Evolutionary conservation across 2,888 invertebrate genomes (phyloP), one percentile per base, ranked within the genome.

Genomic region (Blera fallax): DNA sequence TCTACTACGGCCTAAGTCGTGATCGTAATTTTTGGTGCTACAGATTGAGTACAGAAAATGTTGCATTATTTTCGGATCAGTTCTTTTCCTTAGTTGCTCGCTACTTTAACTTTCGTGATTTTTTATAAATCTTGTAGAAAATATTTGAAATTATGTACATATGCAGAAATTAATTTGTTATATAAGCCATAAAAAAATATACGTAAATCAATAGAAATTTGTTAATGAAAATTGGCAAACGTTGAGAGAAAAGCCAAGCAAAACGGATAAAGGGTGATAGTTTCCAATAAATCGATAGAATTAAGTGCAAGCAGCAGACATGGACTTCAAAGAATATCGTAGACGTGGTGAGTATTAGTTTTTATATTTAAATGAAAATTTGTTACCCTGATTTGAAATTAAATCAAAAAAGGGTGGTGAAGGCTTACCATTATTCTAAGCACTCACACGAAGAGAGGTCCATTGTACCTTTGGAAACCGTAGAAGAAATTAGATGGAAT

Each of bases 261-360:
- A 16, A 50, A 16, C n/a, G 14, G 5, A 18, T 34, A 32, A 62
- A 60, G 69, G 62, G 76, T 67, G 56, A 45, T 16, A 37, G 54
- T 40, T 81, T 62, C 48, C 76, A 54, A 81, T 76, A 76, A 76
- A 81, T 81, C 81, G 27, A 73, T 79, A 62, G 3, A 21, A 67
- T 8, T 32, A n/a, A 18, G 32, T 54, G 16, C 37, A 5, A 50
- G 3, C 2, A 27, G 32, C 45, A 64, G 87, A 80, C 58, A 94
- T 94, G 93, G 93, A 94, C 89, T 92, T 92, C 76, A 91, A 92
- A 79, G 93, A 94, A 90, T 94, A 93, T 89, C 91, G 93, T 74
- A 91, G 92, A 89, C 89, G 93, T 89, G 94, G 94, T 94, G 90
- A 93, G 93, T 91, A 64, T 80, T 2, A 21, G 3, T 5, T 10